Evolutionary conservation across 2,113 vertebrate genomes (phyloP), one percentile per base, ranked within the genome.

Genomic region (Grammomys dolichurus): DNA sequence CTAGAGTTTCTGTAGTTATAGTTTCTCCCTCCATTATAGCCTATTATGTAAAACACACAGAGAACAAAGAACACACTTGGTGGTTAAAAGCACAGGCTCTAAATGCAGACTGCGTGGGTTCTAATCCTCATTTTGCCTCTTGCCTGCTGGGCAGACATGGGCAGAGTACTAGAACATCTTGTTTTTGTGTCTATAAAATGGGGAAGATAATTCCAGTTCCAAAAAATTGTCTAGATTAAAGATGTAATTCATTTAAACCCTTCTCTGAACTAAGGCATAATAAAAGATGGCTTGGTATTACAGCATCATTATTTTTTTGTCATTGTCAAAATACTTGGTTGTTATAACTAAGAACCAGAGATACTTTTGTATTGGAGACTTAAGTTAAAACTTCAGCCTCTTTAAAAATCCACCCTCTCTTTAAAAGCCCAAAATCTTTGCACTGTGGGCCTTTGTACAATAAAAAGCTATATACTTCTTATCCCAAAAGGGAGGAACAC

Each of bases 141-240:
- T 48, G 69, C 58, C 33, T 77, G 58, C 76, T 94, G 40, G 82
- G 40, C 36, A 77, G 54, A 72, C n/a, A 51, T 58, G 65, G 36
- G 40, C 72, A 92, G 80, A 86, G 43, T 60, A 80, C 87, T 58
- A 73, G 77, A 89, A 86, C 48, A 48, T 82, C 58, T 86, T 80
- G 43, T 81, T 94, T 94, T 33, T 40, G 75, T 85, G 75, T 93
- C 75, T 96, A 9, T 95, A 28, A 93, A 94, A 89, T 85, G 26
- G 43, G 76, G 46, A 31, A 3, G 0, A 24, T 93, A 73, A 82
- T 95, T 85, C 81, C 65, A 90, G 4, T 31, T 90, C 69, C 91
- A 94, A 88, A 80, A 31, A 36, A 85, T 72, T 46, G 3, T 90
- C n/a, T 63, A 1, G 40, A 80, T 91, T 95, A 26, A 92, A 96